A percentile compares a stretch with the other conserved stretches of the same genome.
These are phyloP conservation scores for Microtus pennsylvanicus DNA, from an alignment of 2,113 vertebrate genomes.

Conservation along the genomic window DNA sequence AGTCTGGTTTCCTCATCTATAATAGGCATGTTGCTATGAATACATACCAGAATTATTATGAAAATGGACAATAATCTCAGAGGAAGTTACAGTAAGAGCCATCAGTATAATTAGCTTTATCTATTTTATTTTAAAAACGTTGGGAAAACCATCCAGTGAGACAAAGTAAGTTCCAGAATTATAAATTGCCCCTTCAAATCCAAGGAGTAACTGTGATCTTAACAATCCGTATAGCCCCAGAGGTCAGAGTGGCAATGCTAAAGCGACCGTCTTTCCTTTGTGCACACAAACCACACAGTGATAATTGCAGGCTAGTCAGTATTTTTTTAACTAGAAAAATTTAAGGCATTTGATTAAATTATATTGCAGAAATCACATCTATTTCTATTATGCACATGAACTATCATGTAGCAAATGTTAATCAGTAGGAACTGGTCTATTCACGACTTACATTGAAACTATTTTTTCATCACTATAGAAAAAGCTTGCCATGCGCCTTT, in stretches of 20 bases:
- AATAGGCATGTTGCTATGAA: background rate
- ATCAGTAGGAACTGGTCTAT: constrained; percentile 67
- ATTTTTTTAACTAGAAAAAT: constrained; percentile 36
- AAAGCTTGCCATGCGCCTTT: constrained; percentile 41
- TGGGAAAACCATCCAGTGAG: constrained; percentile 44
- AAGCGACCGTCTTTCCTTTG: constrained; percentile 57
- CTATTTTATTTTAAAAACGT: constrained; percentile 65
- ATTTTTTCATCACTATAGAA: constrained; percentile 39
- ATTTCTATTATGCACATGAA: constrained; percentile 62
- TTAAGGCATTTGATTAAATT: constrained; percentile 69
- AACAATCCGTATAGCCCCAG: constrained; percentile 59
- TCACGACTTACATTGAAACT: constrained; percentile 49
- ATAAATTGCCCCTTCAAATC: constrained; percentile 62
- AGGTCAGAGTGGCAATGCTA: constrained; percentile 26
- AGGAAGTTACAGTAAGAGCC: background rate
- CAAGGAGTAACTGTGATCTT: constrained; percentile 45
- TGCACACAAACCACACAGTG: constrained; percentile 66
- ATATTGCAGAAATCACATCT: constrained; percentile 64
- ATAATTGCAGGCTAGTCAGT: constrained; percentile 79
- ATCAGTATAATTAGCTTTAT: constrained; percentile 49
- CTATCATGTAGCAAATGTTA: constrained; percentile 66
- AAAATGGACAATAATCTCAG: background rate
- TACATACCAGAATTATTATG: background rate
- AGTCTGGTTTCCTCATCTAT: constrained; percentile 34
- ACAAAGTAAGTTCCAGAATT: constrained; percentile 53